Conservation (phyloP, 2,797 vertebrate species). For the Harpagifer antarcticus region DNA sequence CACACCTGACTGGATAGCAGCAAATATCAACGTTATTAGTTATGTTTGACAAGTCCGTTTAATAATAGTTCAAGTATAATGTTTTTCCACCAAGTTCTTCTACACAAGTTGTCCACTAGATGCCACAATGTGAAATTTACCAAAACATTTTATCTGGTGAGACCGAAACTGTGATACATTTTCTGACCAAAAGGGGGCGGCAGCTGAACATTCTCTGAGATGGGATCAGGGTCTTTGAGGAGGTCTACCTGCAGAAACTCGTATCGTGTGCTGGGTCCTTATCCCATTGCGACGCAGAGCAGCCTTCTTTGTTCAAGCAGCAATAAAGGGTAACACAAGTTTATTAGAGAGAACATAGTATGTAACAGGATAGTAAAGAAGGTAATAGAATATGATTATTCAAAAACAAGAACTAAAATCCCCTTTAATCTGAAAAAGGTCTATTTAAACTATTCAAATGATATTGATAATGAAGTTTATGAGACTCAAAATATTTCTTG, state of each 20-base stretch:
- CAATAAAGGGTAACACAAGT: background rate
- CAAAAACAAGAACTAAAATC: background rate
- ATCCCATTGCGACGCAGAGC: background rate
- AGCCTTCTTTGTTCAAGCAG: background rate
- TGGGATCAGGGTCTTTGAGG: background rate
- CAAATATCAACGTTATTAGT: background rate
- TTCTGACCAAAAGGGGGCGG: conserved; percentile 58
- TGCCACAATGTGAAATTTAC: conserved; percentile 84
- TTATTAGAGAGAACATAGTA: background rate
- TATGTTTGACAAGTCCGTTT: too few relatives aligned
- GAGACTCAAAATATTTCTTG: background rate
- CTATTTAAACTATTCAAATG: background rate
- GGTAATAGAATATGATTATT: background rate
- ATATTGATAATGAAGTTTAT: background rate
- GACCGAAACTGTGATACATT: conserved; percentile 8
- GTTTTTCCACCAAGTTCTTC: background rate
- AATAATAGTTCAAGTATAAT: too few relatives aligned
- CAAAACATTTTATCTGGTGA: too few relatives aligned
- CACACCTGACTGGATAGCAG: background rate
- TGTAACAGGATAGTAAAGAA: background rate
- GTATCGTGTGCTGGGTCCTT: background rate
- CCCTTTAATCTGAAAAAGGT: background rate
- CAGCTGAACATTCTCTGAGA: conserved; percentile 46
- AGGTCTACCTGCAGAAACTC: background rate
- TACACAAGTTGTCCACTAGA: conserved; percentile 83